These are phyloP conservation scores for Oceanodroma tethys DNA, from an alignment of 2,113 vertebrate genomes.

Conservation along the genomic window DNA sequence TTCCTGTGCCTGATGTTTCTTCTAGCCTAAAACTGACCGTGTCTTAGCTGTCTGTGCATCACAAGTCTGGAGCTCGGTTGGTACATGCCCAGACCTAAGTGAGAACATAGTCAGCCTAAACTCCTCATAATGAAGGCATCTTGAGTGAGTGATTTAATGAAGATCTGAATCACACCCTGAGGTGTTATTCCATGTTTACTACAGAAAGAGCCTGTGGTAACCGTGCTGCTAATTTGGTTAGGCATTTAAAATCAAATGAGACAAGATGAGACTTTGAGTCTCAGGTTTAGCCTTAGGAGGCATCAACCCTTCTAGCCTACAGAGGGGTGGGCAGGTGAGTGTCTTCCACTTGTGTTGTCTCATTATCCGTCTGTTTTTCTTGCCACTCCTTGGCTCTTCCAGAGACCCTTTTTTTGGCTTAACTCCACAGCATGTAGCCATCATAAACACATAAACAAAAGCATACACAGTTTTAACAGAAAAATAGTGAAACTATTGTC, in stretches of 20 bases:
- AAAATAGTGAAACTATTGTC: conserved; percentile 18
- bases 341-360: background rate
- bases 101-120: background rate
- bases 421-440: background rate
- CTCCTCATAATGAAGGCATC: background rate
- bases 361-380: background rate
- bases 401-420: background rate
- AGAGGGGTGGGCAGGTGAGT: background rate
- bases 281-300: background rate
- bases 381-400: background rate
- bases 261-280: background rate
- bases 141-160: background rate
- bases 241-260: background rate
- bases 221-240: background rate
- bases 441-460: background rate
- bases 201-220: background rate
- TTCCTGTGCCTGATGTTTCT: background rate
- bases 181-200: background rate
- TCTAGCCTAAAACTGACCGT: background rate
- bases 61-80: background rate
- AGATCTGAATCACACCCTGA: conserved; percentile 8
- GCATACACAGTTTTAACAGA: background rate
- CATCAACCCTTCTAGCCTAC: background rate
- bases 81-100: background rate
- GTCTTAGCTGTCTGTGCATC: background rate